Evolutionary conservation across 2,888 invertebrate genomes (phyloP), one percentile per base, ranked within the genome.

Genomic region (Lasioglossum figueresi): DNA sequence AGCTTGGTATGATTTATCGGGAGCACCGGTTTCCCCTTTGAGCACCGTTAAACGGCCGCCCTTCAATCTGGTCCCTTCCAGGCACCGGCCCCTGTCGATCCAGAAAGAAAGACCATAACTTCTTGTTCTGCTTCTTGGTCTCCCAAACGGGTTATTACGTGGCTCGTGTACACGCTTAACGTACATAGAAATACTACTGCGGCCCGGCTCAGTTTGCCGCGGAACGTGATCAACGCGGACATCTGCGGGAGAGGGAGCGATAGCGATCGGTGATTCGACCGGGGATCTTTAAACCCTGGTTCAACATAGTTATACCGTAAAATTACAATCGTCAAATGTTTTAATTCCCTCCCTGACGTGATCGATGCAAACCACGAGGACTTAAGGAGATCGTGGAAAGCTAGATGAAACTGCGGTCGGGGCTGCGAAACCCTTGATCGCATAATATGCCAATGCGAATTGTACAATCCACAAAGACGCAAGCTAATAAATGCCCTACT

Each of bases 1-100:
- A 45, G 77, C 68, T 70, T 70, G 82, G 79, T 83, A 87, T 87
- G 81, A 87, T 87, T 89, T 87, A 89, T 87, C 83, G 87, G 48
- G 78, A 85, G 73, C 78, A 85, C 75, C 85, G 81, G 85, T 78
- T 81, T 45, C 48, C 45, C 63, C 52, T 70, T 76, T 56, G 75
- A 70, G 43, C 56, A 73, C 59, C 63, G 34, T 71, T 63, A 84
- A 75, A 68, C 56, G 63, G 48, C 34, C 84, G 82, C 78, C 48
- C 78, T 79, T 78, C 74, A 34, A 83, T 84, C 78, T 34, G 70
- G 52, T 71, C 59, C 59, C 74, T 37, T 74, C 78, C 34, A 79
- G 73, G 48, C 79, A 74, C 27, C 27, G 59, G 52, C 23, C 31
- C 31, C 40, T 59, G 56, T 37, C 34, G n/a, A 34, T 68, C 34